Conservation (phyloP, 2,113 vertebrate species). For the Phainopepla nitens region DNA sequence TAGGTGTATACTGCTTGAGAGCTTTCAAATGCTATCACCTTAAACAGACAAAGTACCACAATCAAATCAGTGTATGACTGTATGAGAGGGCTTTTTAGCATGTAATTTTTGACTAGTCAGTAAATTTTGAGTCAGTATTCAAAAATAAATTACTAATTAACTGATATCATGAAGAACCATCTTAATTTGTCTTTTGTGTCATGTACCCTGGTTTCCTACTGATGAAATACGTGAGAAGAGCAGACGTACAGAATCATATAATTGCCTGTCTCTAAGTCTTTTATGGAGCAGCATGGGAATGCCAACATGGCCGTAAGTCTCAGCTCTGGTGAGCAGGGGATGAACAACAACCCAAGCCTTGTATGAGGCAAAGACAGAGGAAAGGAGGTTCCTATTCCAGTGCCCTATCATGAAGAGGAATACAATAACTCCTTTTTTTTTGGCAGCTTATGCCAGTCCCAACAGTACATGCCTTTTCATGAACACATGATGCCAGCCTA, state of each 20-base stretch:
- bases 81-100: background rate
- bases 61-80: background rate
- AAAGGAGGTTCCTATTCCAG: background rate
- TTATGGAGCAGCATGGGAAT: background rate
- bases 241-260: background rate
- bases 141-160: background rate
- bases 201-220: background rate
- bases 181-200: background rate
- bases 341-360: background rate
- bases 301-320: rapidly evolving
- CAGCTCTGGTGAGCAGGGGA: rapidly evolving
- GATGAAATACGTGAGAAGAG: background rate
- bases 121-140: background rate
- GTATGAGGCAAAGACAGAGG: rapidly evolving
- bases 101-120: background rate
- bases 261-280: background rate
- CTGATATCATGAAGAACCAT: background rate
- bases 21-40: background rate
- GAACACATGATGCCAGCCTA: background rate
- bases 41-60: background rate
- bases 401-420: rapidly evolving
- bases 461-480: rapidly evolving
- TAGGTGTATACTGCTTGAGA: background rate
- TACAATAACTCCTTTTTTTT: rapidly evolving
- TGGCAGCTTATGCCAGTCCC: rapidly evolving